Conservation (phyloP, 2,888 invertebrate species). For the Dynastes grantii region DNA sequence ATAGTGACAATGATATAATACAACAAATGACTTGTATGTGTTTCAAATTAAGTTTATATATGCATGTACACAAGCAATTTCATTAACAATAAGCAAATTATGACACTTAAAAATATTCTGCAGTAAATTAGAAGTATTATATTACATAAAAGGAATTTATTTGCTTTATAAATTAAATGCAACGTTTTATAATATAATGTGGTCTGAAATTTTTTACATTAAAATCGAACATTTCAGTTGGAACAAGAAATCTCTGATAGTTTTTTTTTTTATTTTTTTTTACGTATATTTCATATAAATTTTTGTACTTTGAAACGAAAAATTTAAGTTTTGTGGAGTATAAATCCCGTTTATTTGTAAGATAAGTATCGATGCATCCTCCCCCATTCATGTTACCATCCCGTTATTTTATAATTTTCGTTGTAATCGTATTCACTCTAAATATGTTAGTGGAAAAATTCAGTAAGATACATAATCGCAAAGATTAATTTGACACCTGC, state of each 20-base stretch:
- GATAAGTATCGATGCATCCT: background rate
- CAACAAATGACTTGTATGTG: background rate
- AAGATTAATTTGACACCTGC: background rate
- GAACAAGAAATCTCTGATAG: background rate
- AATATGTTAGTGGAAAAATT: background rate
- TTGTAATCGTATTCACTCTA: constrained; percentile 22
- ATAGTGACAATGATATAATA: constrained; percentile 1
- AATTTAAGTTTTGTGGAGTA: constrained; percentile 1
- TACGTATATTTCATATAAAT: background rate
- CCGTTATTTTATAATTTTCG: background rate
- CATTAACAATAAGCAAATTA: too few species aligned
- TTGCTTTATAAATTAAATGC: too few species aligned
- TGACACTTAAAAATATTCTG: too few species aligned
- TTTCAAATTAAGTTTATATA: too few species aligned
- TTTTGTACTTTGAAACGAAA: too few species aligned
- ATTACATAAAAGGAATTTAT: too few species aligned
- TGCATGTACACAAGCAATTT: too few species aligned
- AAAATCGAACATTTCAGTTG: background rate
- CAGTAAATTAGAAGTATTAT: too few species aligned
- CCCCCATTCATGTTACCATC: background rate
- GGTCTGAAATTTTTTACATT: constrained; percentile 25
- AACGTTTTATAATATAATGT: constrained; percentile 25
- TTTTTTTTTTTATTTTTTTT: background rate
- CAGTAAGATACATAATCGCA: background rate
- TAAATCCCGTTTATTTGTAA: constrained; percentile 21